Base-by-base conservation (phyloP, 2,797 vertebrate species). In the Erpetoichthys calabaricus region DNA sequence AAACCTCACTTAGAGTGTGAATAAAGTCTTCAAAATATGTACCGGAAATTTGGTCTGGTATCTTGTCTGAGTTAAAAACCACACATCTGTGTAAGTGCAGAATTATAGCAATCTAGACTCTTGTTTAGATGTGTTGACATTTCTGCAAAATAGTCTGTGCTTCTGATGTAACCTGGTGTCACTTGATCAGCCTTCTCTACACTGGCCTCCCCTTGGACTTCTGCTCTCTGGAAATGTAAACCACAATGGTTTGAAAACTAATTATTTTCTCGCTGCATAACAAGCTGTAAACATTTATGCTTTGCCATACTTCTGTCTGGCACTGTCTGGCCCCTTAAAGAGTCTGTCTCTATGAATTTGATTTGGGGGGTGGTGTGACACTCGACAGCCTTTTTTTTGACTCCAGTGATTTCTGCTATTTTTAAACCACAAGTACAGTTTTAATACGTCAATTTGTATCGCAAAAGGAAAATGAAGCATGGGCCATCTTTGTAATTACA, bases 21-120 rank as follows among this genome's bases (percentile, higher is more conserved):
- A 25, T 25, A 25, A 25, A 25, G 25, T 25, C 25, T 25, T 25
- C 2, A 25, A 65, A 61, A 60, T 73, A 63, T 65, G 56, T 66
- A 51, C 69, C 63, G 71, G 73, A 82, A 80, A 79, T 69, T 68
- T 71, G 6, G 73, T 82, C 77, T 77, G 68, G 63, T 69, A 71
- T 80, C 73, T 79, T 56, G 71, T 75, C 77, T 76, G 61, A 67
- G 61, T 42, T 71, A 65, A 64, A 44, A 56, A 78, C 76, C 59
- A 5, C 78, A 78, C 78, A 80, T 71, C 74, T 68, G 60, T 63
- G 63, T 25, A 25, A 25, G 25, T 25, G 25, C 25, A 25, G 25
- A 9, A 9, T 6, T 25, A 9, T 5, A n/a, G 3, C 50, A 5
- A 5, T 54, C 10, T 42, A 41, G 5, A 43, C 53, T 4, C 9